A percentile compares a stretch with the other conserved stretches of the same genome.
phyloP scores from a whole-genome alignment of 2,113 vertebrate genomes.

The Hippocampus mohnikei region DNA sequence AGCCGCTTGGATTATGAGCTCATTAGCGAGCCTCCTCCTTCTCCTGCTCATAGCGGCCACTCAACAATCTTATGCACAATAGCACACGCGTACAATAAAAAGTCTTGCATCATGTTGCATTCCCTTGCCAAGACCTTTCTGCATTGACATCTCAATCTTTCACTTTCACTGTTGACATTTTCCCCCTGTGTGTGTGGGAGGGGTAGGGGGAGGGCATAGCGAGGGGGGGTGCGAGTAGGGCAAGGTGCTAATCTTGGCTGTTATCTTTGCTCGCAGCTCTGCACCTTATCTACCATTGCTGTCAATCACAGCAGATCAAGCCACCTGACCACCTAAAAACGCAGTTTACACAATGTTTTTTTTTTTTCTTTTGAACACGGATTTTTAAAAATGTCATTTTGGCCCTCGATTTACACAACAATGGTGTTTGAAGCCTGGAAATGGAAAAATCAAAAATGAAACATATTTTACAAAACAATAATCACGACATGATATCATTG shows the following conservation, averaged over 20 bases:
- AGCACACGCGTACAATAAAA: conserved; percentile 23
- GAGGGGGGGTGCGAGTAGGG: conserved; percentile 35
- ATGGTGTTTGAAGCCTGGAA: background rate
- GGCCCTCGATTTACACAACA: background rate
- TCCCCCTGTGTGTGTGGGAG: conserved; percentile 21
- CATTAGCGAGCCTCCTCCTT: conserved; percentile 64
- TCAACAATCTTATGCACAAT: conserved; percentile 52
- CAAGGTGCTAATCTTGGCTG: conserved; percentile 67
- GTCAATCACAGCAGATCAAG: conserved; percentile 73
- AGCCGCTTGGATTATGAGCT: conserved; percentile 68
- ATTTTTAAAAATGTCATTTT: background rate
- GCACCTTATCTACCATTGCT: conserved; percentile 71
- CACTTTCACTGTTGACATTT: conserved; percentile 31
- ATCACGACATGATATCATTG: too few relatives aligned
- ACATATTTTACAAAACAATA: too few relatives aligned
- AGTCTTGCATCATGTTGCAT: conserved; percentile 43
- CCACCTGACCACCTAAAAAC: conserved; percentile 48
- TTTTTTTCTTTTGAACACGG: background rate
- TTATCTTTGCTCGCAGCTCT: conserved; percentile 71
- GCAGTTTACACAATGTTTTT: background rate
- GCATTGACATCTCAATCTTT: conserved; percentile 61
- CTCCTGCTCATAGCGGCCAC: conserved; percentile 30
- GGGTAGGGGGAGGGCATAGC: conserved; percentile 14
- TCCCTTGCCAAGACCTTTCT: conserved; percentile 49
- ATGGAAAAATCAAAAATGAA: background rate